Base-by-base conservation (phyloP, 2,113 vertebrate species). In the Oncorhynchus masou region DNA sequence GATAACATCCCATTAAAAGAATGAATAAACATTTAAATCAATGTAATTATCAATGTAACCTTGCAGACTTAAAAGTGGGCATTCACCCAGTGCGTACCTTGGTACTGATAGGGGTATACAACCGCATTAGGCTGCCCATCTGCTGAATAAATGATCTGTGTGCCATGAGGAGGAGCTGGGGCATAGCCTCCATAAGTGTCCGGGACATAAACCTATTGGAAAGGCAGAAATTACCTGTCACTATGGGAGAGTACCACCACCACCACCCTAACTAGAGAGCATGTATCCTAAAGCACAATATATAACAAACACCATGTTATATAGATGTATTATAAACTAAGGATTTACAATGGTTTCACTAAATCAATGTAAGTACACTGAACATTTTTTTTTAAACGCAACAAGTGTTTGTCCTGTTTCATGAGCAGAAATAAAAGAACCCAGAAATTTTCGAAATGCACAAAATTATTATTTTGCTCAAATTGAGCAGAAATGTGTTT, bases 21-120 rank as follows among this genome's bases (percentile, higher is more conserved):
- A n/a, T 5, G 13, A 19, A 51, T 59, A 75, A 29, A 3, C 24
- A 49, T 74, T 75, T 77, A 39, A 15, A 16, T 51, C 49, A 51
- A 51, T 34, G 20, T 15, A 70, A 27, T 22, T 48, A 11, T 60
- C 20, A 69, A 29, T n/a, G 16, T 39, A 51, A 29, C 3, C 16
- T 3, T 29, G 59, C 16, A 60, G 9, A 48, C 4, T 16, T 16
- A 51, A 51, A 15, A 51, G 15, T 15, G 11, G 49, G 11, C 15
- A 51, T 51, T 51, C 15, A 51, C 49, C 15, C 4, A 51, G 7
- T 39, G 13, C 65, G 79, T 84, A 93, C 91, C 91, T 88, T 89
- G 93, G 76, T 93, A 91, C 49, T 91, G 90, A 73, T 93, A 91
- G 1, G 92, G 93, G 71, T 91, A 92, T 2, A 91, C 88, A 24